These are phyloP conservation scores for Prionailurus bengalensis DNA, from an alignment of 2,113 vertebrate genomes.

Conservation along the genomic window DNA sequence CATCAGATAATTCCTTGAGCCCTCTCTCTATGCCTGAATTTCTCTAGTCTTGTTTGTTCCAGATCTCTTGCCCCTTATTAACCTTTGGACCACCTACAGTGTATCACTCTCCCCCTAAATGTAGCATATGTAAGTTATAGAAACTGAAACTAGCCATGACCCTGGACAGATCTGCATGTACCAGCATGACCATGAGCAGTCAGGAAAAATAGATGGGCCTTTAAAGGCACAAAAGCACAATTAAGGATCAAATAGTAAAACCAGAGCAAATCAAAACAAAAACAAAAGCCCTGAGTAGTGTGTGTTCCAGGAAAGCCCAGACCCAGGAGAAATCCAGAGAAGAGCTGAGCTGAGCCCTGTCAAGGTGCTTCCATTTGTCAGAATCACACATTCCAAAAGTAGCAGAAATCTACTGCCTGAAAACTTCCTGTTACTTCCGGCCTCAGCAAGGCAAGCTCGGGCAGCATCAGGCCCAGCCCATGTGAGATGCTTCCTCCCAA, in stretches of 20 bases:
- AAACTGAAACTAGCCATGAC: not conserved
- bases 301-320: not conserved
- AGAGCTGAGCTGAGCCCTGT: not conserved
- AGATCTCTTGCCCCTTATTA: not conserved
- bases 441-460: constrained; percentile 79
- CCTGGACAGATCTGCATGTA: not conserved
- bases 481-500: constrained; percentile 85
- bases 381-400: constrained; percentile 76
- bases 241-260: not conserved
- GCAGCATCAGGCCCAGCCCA: constrained; percentile 80
- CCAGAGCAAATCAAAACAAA: not conserved
- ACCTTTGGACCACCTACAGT: not conserved
- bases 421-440: constrained; percentile 78
- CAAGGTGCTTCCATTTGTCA: not conserved
- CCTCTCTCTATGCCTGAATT: not conserved
- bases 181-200: not conserved
- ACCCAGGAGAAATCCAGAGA: not conserved
- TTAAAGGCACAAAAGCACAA: not conserved
- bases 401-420: constrained; percentile 71
- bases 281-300: not conserved
- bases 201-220: not conserved
- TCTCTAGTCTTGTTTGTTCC: not conserved
- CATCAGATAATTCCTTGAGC: not conserved
- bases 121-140: not conserved
- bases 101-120: not conserved